Base-by-base conservation (phyloP, 2,113 vertebrate genomes). In the Macquaria australasica region DNA sequence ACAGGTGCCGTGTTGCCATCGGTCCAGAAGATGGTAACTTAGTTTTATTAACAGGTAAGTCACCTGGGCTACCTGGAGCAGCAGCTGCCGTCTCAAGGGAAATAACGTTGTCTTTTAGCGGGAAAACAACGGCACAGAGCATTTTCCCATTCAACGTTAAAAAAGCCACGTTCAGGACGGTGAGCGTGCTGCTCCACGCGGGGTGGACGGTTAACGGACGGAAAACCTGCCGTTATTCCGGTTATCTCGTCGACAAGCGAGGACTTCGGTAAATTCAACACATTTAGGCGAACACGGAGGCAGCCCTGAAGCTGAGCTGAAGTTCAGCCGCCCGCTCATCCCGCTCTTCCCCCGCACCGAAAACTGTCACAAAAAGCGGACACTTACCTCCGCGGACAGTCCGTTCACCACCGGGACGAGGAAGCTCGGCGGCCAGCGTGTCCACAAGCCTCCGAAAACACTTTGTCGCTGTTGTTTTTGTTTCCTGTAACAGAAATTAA, bases 351-450 rank as follows among this genome's bases (percentile, higher is more conserved):
- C n/a, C 66, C 4, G 16, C 56, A 6, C 18, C 25, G 64, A 23
- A 58, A 87, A 81, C 79, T 82, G 87, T 82, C 74, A 86, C 67
- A 23, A 51, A 66, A 68, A 87, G 81, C 72, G 73, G 77, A 73
- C 77, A 39, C 88, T 87, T 74, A 88, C 88, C 88, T 82, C 5
- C 59, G 45, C 28, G 34, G 73, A 10, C 10, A 5, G 72, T 45
- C 63, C 9, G 59, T 6, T 58, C 15, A 53, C 3, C 77, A 39
- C 63, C 69, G n/a, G 50, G 34, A 41, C 73, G 34, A 67, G 71
- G 48, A 25, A 55, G 63, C 41, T 28, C 60, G 15, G 71, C 56
- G 56, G 21, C 51, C 72, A 6, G 48, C 51, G 64, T 11, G 15
- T 31, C 50, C 55, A 14, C 18, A 73, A 58, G 11, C 51, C 74